phyloP scores from a whole-genome alignment of 1,140 invertebrate genomes.

The Centruroides vittatus region DNA sequence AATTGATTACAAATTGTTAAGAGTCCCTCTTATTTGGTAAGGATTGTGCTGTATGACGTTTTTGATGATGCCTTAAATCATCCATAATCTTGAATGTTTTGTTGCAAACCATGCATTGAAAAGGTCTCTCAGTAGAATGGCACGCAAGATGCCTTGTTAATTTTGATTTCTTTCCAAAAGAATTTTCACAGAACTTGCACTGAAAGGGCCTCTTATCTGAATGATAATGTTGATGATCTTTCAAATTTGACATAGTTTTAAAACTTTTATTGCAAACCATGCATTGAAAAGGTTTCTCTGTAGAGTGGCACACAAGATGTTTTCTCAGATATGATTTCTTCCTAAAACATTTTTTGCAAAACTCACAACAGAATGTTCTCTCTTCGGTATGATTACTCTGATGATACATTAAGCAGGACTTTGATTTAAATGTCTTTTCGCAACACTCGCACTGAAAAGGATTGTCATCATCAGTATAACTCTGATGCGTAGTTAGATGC shows the following conservation, averaged over 20 bases:
- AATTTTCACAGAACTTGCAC: conserved; percentile 32
- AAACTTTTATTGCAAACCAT: conserved; percentile 79
- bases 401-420: conserved; percentile 50
- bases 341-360: conserved; percentile 41
- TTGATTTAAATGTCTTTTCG: conserved; percentile 24
- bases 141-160: conserved; percentile 93
- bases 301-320: conserved; percentile 87
- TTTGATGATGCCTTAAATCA: neutral
- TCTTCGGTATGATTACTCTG: conserved; percentile 46
- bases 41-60: neutral
- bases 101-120: neutral
- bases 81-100: neutral
- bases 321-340: conserved; percentile 80
- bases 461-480: conserved; percentile 93
- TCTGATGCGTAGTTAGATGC: conserved; percentile 40
- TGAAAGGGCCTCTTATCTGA: conserved; percentile 38
- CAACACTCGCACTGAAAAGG: conserved; percentile 46
- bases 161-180: conserved; percentile 44
- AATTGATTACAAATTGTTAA: no score
- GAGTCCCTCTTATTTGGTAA: no score
- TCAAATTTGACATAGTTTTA: conserved; percentile 30
- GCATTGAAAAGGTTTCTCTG: conserved; percentile 81
- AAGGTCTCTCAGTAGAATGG: conserved; percentile 57
- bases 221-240: conserved; percentile 26
- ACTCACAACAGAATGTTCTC: conserved; percentile 38